Evolutionary conservation across 1,140 invertebrate species (phyloP).

Genomic region (Phymorhynchus buccinoides): DNA sequence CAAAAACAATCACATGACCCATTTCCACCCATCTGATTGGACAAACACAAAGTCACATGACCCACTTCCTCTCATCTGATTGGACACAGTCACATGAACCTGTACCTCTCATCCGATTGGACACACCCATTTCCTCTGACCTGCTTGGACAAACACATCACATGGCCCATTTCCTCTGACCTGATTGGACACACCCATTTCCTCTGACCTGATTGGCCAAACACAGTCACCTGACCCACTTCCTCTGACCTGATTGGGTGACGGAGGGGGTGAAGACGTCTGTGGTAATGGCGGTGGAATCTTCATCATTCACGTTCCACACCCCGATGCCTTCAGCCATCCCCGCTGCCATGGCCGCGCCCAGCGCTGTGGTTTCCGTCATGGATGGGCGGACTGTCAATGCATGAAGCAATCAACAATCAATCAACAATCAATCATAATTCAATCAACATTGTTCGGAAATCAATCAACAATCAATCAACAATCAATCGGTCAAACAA

Average conservation of each 20-base stretch:
- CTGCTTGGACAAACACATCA: neutral
- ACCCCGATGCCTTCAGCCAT: slow-evolving; percentile 81
- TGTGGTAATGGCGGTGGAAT: slow-evolving; percentile 78
- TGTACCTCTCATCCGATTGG: neutral
- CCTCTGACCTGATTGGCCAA: slow-evolving; percentile 81
- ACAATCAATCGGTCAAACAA: no score
- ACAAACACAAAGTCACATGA: neutral
- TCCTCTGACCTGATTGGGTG: slow-evolving; percentile 79
- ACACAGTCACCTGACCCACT: slow-evolving; percentile 75
- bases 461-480: no score
- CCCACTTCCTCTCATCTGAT: neutral
- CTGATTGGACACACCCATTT: no score
- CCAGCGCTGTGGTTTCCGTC: slow-evolving; percentile 90
- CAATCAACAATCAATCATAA: no score
- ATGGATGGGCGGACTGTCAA: slow-evolving; percentile 86
- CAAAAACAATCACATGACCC: neutral
- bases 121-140: neutral
- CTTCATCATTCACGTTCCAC: slow-evolving; percentile 59
- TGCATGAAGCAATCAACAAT: slow-evolving; percentile 86
- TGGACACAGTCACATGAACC: neutral
- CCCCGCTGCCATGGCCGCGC: slow-evolving; percentile 92
- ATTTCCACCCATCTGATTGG: neutral
- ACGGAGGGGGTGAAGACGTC: slow-evolving; percentile 87
- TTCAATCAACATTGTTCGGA: no score
- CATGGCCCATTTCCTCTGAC: neutral